Evolutionary conservation across 1,140 invertebrate species (phyloP), one percentile per base, ranked within the genome.

Genomic region (Halictus rubicundus): DNA sequence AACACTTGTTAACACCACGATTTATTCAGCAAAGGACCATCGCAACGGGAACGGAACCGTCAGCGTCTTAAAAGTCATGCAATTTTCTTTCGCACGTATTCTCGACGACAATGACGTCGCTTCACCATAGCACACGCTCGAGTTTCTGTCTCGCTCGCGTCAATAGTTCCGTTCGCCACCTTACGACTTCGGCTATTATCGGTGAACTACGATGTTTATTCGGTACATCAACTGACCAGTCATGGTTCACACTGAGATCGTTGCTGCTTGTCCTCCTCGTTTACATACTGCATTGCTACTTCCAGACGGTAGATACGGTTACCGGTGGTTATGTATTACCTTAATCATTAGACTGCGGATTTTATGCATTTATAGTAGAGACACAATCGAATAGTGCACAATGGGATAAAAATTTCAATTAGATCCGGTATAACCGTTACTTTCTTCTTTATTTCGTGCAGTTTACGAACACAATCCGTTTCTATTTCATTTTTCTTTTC

Each of bases 191-290:
- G 89, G 89, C 87, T 90, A 90, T 90, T 89, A 91, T 91, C 90
- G 89, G 89, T 91, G 88, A 90, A 88, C 88, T 89, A 91, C 89
- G 89, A 90, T 90, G 89, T 89, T 90, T 90, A 90, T 90, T 91
- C 89, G 89, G 88, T 85, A 84, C 85, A 84, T 89, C 88, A 85
- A 78, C 83, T 76, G 83, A 86, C 84, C 86, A 90, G 88, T 89
- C 88, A 89, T 85, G 82, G 80, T 82, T 88, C 83, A 73, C 79
- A 84, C 80, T 73, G 83, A 83, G 82, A 89, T 89, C 83, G 85
- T 88, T 80, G 82, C 84, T 80, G 80, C 78, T 80, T 78, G 74
- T 84, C 71, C 80, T 81, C 68, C 54, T 84, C 82, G 72, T 85
- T 84, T 85, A 74, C 72, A 74, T 80, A 83, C 70, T 80, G 66